Evolutionary conservation across 2,888 invertebrate species (phyloP), one percentile per base, ranked within the genome.

Genomic region (Cantharis rustica): DNA sequence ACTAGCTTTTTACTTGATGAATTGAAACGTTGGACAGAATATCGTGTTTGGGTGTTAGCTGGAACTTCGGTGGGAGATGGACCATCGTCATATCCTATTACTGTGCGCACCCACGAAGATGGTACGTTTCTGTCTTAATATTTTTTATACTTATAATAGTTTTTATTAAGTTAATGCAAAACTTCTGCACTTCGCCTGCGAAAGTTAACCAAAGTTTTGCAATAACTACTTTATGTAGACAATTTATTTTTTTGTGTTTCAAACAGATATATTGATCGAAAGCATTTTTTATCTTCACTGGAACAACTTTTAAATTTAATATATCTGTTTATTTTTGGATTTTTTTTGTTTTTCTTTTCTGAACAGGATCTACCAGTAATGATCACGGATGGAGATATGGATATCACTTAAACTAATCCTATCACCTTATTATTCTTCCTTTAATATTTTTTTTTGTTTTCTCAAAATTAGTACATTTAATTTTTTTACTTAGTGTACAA

Each of bases 41-140:
- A 99, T 92, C 94, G 96, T 89, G 94, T 99, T 86, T 97, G 97
- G 97, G 96, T 98, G 86, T 91, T 97, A 84, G 98, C 98, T 81
- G 97, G 97, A 86, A 99, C 98, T 84, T 94, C 94, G 86, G 96
- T 98, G 83, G 99, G 99, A 86, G 97, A 98, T 89, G 98, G 99
- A 80, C 98, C 96, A 80, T 93, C 94, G 85, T 97, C 97, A 84
- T 95, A 94, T 89, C 96, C 97, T 81, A 94, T 98, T 91, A 93
- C 94, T 86, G 95, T 97, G 85, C 95, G 95, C 91, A 98, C 98
- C 83, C 96, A 96, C 88, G 98, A 98, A 95, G 98, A 98, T 94
- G 98, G 99, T 99, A 98, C 94, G 98, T 95, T 78, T 78, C 62
- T 63, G 68, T 73, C 72, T 70, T 66, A 20, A 17, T 66, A 66